phyloP scores from a whole-genome alignment of 53 echinoderm and acorn worm genomes.

The Echinometra lucunter region DNA sequence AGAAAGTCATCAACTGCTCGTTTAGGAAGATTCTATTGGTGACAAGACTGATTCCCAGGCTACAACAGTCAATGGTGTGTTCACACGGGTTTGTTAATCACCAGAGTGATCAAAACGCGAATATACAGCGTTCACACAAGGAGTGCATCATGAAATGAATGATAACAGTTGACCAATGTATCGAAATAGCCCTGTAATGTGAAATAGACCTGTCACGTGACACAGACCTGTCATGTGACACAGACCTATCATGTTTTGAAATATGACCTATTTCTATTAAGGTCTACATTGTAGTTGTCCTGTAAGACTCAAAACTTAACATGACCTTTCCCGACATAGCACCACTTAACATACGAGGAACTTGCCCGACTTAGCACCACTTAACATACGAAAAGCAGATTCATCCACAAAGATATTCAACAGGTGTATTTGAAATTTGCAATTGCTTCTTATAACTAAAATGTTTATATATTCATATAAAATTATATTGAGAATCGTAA shows the following conservation, averaged over 20 bases:
- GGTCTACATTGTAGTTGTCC: background rate
- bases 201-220: too few relatives aligned
- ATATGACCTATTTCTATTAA: too few relatives aligned
- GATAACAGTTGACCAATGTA: background rate
- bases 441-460: background rate
- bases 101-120: background rate
- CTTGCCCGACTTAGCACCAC: background rate
- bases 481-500: too few relatives aligned
- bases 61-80: background rate
- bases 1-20: conserved; percentile 63
- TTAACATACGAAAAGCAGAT: background rate
- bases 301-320: background rate
- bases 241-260: too few relatives aligned
- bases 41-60: conserved; percentile 30
- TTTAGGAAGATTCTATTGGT: conserved; percentile 33
- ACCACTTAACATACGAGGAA: too few relatives aligned
- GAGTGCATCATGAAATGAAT: background rate
- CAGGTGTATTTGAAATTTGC: background rate
- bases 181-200: background rate
- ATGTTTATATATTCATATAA: background rate
- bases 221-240: too few relatives aligned
- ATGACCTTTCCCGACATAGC: too few relatives aligned
- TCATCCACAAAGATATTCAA: background rate
- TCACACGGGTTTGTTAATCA: background rate
- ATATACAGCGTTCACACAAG: background rate